A percentile compares a stretch with the other conserved stretches of the same genome.
These are phyloP conservation scores for Lucilia sericata DNA, from an alignment of 1,140 invertebrate genomes.

Conservation along the genomic window DNA sequence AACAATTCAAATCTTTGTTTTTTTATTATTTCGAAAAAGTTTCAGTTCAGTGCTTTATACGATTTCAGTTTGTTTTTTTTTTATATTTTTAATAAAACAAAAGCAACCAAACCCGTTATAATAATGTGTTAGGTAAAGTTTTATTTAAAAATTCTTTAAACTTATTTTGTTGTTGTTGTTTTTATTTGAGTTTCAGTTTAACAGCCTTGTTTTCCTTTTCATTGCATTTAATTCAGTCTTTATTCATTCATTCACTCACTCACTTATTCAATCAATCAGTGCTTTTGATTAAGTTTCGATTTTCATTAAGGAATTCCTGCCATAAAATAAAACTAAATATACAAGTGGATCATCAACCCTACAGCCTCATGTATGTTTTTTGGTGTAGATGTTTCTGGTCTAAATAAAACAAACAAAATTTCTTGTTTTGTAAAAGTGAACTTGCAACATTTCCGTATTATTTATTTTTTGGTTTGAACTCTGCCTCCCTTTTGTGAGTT, in stretches of 20 bases:
- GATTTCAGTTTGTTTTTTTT: background rate
- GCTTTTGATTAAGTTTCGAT: background rate
- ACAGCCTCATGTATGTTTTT: no score
- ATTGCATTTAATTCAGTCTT: background rate
- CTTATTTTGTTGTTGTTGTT: background rate
- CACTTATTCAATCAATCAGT: background rate
- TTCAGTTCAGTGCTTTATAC: background rate
- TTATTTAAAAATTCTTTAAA: background rate
- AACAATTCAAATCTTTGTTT: constrained; percentile 33
- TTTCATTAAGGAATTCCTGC: no score
- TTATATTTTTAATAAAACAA: background rate
- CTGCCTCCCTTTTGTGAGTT: no score
- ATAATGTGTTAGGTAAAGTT: background rate
- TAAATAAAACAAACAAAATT: no score
- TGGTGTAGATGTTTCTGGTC: no score
- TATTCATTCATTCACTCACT: background rate
- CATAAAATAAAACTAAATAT: no score
- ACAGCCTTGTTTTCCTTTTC: constrained; percentile 26
- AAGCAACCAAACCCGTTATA: background rate
- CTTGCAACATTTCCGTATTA: no score
- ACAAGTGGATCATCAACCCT: no score
- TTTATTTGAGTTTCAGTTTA: background rate
- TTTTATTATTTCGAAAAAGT: background rate
- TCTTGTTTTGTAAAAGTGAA: no score
- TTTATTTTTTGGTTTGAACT: no score